Percentiles rank a stretch among this genome's conserved stretches.
phyloP scores from a whole-genome alignment of 2,888 invertebrate species.

The Scaptomyza polygonia region DNA sequence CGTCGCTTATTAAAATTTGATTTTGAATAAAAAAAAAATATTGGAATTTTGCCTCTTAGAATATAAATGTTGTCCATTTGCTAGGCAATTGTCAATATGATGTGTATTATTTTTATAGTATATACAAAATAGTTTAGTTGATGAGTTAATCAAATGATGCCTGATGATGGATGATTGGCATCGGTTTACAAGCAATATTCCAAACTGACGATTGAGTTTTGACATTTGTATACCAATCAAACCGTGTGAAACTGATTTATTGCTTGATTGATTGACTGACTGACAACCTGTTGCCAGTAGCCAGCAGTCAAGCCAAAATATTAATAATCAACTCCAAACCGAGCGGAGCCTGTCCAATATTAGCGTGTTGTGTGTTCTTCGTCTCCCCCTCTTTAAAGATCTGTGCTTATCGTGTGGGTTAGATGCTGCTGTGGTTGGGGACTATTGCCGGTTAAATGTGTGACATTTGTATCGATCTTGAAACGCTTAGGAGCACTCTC shows the following conservation, averaged over 20 bases:
- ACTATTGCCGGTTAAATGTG: background rate
- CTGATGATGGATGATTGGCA: constrained; percentile 1
- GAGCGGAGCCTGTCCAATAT: constrained; percentile 43
- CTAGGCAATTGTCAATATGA: constrained; percentile 26
- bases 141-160: background rate
- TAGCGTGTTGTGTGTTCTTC: background rate
- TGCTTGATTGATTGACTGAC: constrained; percentile 26
- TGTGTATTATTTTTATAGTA: background rate
- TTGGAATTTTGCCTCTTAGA: constrained; percentile 25
- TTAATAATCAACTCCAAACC: constrained; percentile 39
- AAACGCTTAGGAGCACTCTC: constrained; percentile 76
- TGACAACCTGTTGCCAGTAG: constrained; percentile 73
- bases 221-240: too few species aligned
- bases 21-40: constrained; percentile 39
- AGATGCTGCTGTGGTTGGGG: constrained; percentile 17
- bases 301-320: constrained; percentile 19
- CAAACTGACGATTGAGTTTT: background rate
- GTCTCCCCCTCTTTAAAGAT: constrained; percentile 47
- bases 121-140: background rate
- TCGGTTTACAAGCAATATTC: background rate
- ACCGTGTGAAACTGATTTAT: background rate
- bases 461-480: constrained; percentile 56
- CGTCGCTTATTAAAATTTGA: constrained; percentile 27
- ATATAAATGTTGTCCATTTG: constrained; percentile 21
- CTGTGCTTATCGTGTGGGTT: constrained; percentile 62